These are phyloP conservation scores for Eucera pruinosa DNA, from an alignment of 2,888 invertebrate genomes.

Conservation along the genomic window DNA sequence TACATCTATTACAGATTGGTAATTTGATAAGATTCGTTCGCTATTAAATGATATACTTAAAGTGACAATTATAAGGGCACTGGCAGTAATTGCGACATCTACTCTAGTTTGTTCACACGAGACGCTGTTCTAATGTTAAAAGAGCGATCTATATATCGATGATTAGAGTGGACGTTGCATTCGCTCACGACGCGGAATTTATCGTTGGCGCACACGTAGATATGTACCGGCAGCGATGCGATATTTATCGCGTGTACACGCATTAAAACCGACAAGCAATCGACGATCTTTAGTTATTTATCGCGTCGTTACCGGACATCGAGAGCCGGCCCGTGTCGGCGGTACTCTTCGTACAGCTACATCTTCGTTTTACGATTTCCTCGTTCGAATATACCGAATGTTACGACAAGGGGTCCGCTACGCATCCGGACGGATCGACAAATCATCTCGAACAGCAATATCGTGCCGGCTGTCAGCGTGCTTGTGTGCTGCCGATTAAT, in stretches of 20 bases:
- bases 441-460: slow-evolving; percentile 46
- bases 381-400: slow-evolving; percentile 54
- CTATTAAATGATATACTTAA: too few species aligned
- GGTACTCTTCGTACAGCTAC: slow-evolving; percentile 25
- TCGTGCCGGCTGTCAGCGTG: slow-evolving; percentile 36
- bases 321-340: slow-evolving; percentile 27
- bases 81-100: too few species aligned
- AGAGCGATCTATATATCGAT: neutral
- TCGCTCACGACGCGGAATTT: slow-evolving; percentile 26
- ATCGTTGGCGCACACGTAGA: slow-evolving; percentile 39
- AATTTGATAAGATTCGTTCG: too few species aligned
- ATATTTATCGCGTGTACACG: slow-evolving; percentile 57
- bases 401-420: slow-evolving; percentile 39
- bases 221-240: slow-evolving; percentile 47
- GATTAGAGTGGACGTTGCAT: slow-evolving; percentile 20
- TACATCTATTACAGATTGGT: too few species aligned
- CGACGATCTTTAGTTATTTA: slow-evolving; percentile 60
- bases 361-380: slow-evolving; percentile 57
- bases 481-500: slow-evolving; percentile 45
- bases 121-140: neutral
- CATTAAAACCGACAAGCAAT: slow-evolving; percentile 58
- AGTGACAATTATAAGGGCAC: too few species aligned
- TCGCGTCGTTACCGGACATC: slow-evolving; percentile 56
- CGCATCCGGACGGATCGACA: slow-evolving; percentile 37
- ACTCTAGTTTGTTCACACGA: too few species aligned